These are phyloP conservation scores for Dasyurus viverrinus DNA, from an alignment of 2,113 vertebrate genomes.

Conservation along the genomic window DNA sequence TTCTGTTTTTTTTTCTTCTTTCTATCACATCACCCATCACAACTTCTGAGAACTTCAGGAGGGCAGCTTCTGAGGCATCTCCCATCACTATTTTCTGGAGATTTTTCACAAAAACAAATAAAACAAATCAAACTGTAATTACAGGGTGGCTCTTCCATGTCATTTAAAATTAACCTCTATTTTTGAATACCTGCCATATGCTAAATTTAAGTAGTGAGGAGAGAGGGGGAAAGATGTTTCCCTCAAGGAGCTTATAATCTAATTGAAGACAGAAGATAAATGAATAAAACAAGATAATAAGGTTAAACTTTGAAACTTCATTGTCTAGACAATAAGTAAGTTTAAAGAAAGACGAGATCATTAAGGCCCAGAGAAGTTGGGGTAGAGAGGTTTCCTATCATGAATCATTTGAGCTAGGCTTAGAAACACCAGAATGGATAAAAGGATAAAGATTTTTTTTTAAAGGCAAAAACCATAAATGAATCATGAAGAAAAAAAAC, in stretches of 20 bases:
- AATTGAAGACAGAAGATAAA: too few relatives aligned
- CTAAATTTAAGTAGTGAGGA: too few relatives aligned
- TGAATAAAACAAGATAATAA: too few relatives aligned
- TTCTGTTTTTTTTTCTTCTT: conserved; percentile 82
- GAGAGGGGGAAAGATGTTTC: too few relatives aligned
- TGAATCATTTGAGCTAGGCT: background rate
- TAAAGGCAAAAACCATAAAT: background rate
- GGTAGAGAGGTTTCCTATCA: background rate
- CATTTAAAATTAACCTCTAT: background rate
- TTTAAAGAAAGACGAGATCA: background rate
- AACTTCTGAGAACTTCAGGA: conserved; percentile 88
- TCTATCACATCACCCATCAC: conserved; percentile 84
- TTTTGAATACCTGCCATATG: background rate
- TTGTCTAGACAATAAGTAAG: background rate
- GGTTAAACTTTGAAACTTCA: too few relatives aligned
- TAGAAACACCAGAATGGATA: background rate
- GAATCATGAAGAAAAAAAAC: background rate
- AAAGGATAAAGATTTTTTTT: background rate
- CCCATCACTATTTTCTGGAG: conserved; percentile 85
- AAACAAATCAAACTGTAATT: background rate
- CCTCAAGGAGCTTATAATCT: too few relatives aligned
- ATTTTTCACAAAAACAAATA: conserved; percentile 32
- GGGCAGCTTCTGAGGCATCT: conserved; percentile 89
- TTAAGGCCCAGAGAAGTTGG: background rate
- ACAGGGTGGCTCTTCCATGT: background rate